Percentiles rank a stretch among this genome's conserved stretches.
phyloP scores from a whole-genome alignment of 1,140 invertebrate genomes.

The Tribolium madens region DNA sequence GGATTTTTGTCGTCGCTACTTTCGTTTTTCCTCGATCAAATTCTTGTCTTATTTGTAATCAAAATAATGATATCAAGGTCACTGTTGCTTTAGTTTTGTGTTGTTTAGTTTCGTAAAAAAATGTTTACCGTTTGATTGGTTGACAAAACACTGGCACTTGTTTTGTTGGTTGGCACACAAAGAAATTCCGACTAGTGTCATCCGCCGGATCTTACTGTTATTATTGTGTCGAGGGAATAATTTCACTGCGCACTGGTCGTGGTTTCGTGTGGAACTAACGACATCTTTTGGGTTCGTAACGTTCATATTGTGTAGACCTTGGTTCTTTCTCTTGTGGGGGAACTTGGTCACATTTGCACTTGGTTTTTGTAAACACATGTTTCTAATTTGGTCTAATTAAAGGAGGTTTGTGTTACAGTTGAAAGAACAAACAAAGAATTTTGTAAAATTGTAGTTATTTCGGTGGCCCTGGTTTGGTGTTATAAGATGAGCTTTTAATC shows the following conservation, averaged over 20 bases:
- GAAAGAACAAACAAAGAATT: no score
- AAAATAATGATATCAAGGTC: conserved; percentile 2
- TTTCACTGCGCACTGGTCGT: conserved; percentile 15
- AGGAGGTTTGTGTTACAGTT: no score
- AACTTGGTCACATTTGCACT: neutral
- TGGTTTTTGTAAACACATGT: neutral
- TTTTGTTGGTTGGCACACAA: neutral
- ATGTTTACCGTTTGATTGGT: neutral
- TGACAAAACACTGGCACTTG: neutral
- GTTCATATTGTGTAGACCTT: conserved; percentile 1
- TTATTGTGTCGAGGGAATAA: conserved; percentile 26
- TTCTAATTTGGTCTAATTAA: neutral
- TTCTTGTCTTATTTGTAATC: neutral
- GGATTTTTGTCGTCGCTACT: neutral
- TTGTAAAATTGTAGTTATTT: no score
- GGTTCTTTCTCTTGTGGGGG: conserved; percentile 10
- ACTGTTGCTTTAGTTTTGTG: neutral
- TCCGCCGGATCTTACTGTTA: conserved; percentile 38
- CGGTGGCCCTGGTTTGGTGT: no score
- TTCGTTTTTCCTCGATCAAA: conserved; percentile 15
- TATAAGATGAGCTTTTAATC: no score
- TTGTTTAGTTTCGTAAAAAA: neutral
- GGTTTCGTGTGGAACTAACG: conserved; percentile 2
- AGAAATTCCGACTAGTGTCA: conserved; percentile 12
- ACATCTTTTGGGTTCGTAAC: conserved; percentile 10